A percentile compares a stretch with the other conserved stretches of the same genome.
Conservation (phyloP, 2,113 vertebrate species). For the Leptocoma aspasia region DNA sequence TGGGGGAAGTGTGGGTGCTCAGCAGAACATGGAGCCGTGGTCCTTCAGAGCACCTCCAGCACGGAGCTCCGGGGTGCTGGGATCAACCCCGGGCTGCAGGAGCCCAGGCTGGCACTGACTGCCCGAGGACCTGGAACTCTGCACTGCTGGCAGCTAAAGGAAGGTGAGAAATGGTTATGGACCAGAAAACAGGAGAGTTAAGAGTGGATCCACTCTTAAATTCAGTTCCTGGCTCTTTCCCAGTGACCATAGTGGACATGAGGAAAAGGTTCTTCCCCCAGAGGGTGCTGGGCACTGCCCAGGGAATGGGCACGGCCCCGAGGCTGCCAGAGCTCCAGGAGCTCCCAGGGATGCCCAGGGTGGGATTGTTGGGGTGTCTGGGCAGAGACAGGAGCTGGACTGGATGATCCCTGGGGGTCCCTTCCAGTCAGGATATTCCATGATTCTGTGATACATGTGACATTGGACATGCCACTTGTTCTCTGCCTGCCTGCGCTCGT, state of each 20-base stretch:
- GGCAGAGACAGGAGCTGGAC: rapidly evolving
- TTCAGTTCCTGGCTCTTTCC: background rate
- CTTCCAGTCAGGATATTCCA: background rate
- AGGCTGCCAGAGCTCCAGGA: background rate
- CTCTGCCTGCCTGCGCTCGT: background rate
- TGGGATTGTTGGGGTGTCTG: background rate
- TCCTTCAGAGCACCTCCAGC: background rate
- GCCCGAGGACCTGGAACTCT: background rate
- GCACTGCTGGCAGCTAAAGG: background rate
- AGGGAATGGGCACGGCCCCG: background rate
- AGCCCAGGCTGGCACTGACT: background rate
- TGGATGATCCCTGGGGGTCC: rapidly evolving
- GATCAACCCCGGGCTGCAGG: background rate
- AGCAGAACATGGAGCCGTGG: background rate
- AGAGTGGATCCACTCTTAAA: background rate
- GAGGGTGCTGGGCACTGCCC: background rate
- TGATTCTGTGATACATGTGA: background rate
- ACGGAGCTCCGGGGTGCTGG: background rate
- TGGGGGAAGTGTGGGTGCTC: background rate
- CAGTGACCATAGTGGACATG: background rate
- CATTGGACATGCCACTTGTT: background rate
- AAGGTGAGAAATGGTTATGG: background rate
- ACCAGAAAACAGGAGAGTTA: background rate
- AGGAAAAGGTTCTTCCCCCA: background rate
- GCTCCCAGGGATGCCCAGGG: background rate